A percentile compares a stretch with the other conserved stretches of the same genome.
phyloP scores from a whole-genome alignment of 2,113 vertebrate species.

The Rhegmatorhina hoffmannsi region DNA sequence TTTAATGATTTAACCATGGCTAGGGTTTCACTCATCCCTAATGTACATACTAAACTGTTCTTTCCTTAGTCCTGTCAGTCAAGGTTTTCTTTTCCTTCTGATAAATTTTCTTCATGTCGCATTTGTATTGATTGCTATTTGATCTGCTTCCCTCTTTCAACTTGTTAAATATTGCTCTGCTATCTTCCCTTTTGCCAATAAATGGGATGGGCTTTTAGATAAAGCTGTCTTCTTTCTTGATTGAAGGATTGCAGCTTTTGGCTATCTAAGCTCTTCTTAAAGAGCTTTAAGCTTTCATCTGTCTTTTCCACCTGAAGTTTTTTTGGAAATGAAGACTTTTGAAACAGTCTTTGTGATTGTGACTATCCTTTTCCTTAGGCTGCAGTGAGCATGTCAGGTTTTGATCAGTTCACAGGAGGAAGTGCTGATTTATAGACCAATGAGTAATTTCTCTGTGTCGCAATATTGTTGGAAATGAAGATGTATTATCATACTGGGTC shows the following conservation, averaged over 20 bases:
- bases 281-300: constrained; percentile 4
- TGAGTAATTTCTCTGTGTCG: not conserved
- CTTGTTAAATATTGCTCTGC: constrained; percentile 24
- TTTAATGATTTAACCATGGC: not conserved
- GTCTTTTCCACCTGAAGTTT: not conserved
- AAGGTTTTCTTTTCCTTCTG: not conserved
- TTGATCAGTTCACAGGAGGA: not conserved
- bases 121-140: constrained; percentile 33
- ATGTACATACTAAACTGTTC: not conserved
- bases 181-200: constrained; percentile 18
- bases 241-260: constrained; percentile 31
- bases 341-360: not conserved
- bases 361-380: not conserved
- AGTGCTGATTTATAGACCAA: not conserved
- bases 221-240: constrained; percentile 24
- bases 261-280: constrained; percentile 9
- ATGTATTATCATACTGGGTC: not conserved
- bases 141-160: not conserved
- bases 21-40: not conserved
- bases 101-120: constrained; percentile 10
- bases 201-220: constrained; percentile 1
- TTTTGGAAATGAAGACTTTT: not conserved
- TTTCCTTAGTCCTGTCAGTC: not conserved
- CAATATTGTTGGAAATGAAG: not conserved
- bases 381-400: not conserved